These are phyloP conservation scores for Agrypnus murinus DNA, from an alignment of 2,888 invertebrate species.

Conservation along the genomic window DNA sequence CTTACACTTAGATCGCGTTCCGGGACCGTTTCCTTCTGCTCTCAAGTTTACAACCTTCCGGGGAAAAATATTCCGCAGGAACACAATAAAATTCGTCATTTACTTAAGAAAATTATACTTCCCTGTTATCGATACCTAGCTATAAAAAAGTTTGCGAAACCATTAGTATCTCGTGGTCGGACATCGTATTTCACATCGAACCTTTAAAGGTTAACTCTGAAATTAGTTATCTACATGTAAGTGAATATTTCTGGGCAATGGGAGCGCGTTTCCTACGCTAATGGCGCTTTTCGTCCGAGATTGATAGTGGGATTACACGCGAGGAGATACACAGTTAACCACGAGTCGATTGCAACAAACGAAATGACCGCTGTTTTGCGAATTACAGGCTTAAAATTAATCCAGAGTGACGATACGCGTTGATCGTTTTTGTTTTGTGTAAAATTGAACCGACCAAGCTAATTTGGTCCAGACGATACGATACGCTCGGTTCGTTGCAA, in stretches of 20 bases:
- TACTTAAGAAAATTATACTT: constrained; percentile 65
- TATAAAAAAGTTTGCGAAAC: constrained; percentile 26
- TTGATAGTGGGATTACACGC: constrained; percentile 63
- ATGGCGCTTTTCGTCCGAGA: constrained; percentile 60
- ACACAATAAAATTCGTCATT: constrained; percentile 65
- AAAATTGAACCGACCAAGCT: constrained; percentile 54
- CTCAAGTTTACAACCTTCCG: constrained; percentile 1
- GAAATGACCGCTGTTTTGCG: constrained; percentile 3
- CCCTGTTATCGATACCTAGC: constrained; percentile 32
- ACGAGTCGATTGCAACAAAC: constrained; percentile 32
- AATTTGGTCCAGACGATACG: constrained; percentile 47
- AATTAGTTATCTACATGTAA: constrained; percentile 59
- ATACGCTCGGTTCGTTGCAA: constrained; percentile 10
- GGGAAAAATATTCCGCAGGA: constrained; percentile 48
- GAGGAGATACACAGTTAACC: constrained; percentile 59
- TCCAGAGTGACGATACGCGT: constrained; percentile 46
- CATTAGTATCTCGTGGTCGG: constrained; percentile 41
- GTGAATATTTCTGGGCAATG: constrained; percentile 57
- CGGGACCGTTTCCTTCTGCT: constrained; percentile 42
- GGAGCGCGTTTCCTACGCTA: constrained; percentile 59
- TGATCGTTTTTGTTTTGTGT: constrained; percentile 45
- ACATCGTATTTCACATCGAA: constrained; percentile 39
- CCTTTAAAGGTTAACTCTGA: constrained; percentile 46
- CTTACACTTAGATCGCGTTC: constrained; percentile 29
- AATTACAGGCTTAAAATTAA: constrained; percentile 44